phyloP scores from a whole-genome alignment of 2,113 vertebrate species.

The Empidonax traillii region DNA sequence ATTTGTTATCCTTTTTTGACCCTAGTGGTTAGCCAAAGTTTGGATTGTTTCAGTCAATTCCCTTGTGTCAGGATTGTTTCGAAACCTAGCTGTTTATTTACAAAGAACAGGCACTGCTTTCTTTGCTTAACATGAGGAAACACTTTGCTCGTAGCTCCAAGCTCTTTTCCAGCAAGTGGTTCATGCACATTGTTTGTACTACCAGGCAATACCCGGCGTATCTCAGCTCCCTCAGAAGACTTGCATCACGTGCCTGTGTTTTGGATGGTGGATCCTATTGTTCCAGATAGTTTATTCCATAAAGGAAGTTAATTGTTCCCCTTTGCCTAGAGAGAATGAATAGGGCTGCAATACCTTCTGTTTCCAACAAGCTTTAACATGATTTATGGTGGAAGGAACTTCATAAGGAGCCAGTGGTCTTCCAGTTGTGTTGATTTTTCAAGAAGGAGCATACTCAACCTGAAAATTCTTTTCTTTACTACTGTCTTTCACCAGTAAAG shows the following conservation, averaged over 20 bases:
- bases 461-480: neutral
- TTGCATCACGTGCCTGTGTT: neutral
- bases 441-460: neutral
- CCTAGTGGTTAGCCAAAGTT: neutral
- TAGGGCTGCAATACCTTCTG: neutral
- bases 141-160: neutral
- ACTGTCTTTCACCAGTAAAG: neutral
- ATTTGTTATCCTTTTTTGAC: constrained; percentile 39
- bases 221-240: neutral
- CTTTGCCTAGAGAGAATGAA: neutral
- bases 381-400: neutral
- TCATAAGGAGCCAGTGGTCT: neutral
- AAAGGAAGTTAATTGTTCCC: neutral
- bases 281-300: neutral
- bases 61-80: neutral
- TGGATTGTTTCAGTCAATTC: constrained; percentile 9
- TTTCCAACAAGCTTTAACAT: neutral
- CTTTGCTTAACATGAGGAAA: constrained; percentile 34
- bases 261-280: constrained; percentile 5
- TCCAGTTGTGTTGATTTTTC: neutral
- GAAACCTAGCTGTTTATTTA: constrained; percentile 20
- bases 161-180: neutral
- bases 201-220: fast-evolving
- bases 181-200: neutral
- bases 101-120: neutral